phyloP scores from a whole-genome alignment of 2,888 invertebrate species.

The Kuschelorhynchus macadamiae region DNA sequence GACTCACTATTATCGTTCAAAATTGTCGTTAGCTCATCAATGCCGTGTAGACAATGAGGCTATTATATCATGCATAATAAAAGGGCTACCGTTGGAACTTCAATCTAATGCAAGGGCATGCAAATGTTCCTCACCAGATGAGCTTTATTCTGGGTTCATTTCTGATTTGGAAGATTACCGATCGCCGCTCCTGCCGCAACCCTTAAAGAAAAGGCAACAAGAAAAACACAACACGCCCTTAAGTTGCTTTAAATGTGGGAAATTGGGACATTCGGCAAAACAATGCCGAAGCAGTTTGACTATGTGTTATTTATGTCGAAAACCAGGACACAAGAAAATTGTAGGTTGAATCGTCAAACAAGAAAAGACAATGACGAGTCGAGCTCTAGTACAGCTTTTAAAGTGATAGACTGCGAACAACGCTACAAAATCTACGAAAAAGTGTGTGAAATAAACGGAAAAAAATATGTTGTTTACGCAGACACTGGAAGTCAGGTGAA shows the following conservation, averaged over 20 bases:
- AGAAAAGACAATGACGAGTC: too few relatives aligned
- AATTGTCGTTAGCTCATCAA: constrained; percentile 50
- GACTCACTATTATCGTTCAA: constrained; percentile 54
- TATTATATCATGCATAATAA: constrained; percentile 50
- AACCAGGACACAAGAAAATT: too few relatives aligned
- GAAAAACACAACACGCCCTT: too few relatives aligned
- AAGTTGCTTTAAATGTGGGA: constrained; percentile 6
- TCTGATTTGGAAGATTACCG: not conserved
- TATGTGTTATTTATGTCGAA: too few relatives aligned
- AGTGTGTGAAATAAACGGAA: constrained; percentile 5
- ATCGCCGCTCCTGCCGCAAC: too few relatives aligned
- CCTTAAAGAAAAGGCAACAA: not conserved
- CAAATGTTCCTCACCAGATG: constrained; percentile 9
- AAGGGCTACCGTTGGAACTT: constrained; percentile 47
- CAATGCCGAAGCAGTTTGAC: not conserved
- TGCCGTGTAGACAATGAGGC: constrained; percentile 49
- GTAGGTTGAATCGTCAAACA: too few relatives aligned
- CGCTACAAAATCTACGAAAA: not conserved
- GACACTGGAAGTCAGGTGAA: not conserved
- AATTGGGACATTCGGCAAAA: constrained; percentile 9
- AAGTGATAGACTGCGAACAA: too few relatives aligned
- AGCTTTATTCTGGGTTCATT: constrained; percentile 33
- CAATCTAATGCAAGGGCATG: constrained; percentile 50
- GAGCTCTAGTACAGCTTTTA: too few relatives aligned
- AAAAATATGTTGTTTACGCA: not conserved